Base-by-base conservation (phyloP, 2,797 vertebrate genomes). In the Fundulus diaphanus region DNA sequence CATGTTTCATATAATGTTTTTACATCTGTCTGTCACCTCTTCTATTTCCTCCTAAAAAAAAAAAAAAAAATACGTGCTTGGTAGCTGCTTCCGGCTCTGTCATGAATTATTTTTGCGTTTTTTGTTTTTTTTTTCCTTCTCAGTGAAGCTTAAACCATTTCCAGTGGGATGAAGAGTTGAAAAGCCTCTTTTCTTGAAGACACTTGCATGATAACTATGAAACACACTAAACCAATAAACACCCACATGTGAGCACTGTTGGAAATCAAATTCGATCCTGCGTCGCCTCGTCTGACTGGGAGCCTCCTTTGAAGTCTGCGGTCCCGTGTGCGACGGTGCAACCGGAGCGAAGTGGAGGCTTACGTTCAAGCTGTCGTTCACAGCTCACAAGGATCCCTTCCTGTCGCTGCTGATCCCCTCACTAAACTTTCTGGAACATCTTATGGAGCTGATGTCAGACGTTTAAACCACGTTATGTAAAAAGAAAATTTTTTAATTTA, bases 211-310 rank as follows among this genome's bases (percentile, higher is more conserved):
- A 81, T 59, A 82, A 81, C 70, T 87, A 81, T 87, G 77, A 90
- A 90, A 90, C 84, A 80, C 68, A 71, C 75, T 82, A 82, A 91
- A 85, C 81, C 79, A 69, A 88, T 89, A 76, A 88, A 82, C 82
- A 74, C 65, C 80, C 78, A 73, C 78, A 73, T 80, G 79, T 42
- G 76, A 80, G 79, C 48, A 16, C 75, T 81, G 79, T 82, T 75
- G 85, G 86, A 79, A 86, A 89, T 91, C 83, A 84, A 80, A 85
- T 89, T 85, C 84, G 73, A 86, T 84, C 88, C 87, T 85, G 83
- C 57, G 70, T 77, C 67, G 44, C 57, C 68, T 88, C 86, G 27
- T 66, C 79, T 35, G 24, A 74, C 78, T 82, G 73, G 3, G 70
- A 35, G 35, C 77, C 75, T 78, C 49, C 83, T 91, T 91, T 91